Evolutionary conservation across 2,888 invertebrate species (phyloP).

Genomic region (Epinotia nisella): DNA sequence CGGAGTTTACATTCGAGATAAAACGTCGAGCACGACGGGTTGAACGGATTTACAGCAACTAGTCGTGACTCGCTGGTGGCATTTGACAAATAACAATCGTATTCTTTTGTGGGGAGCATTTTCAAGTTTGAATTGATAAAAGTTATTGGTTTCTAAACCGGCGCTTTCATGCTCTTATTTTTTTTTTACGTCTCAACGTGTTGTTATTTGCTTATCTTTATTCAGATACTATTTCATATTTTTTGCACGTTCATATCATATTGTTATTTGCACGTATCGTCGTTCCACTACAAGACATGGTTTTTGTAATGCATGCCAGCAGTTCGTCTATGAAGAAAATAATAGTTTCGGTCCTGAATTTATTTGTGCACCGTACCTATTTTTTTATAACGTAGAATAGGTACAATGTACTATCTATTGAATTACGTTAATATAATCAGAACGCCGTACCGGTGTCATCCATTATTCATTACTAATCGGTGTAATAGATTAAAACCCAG

Average conservation of each 20-base stretch:
- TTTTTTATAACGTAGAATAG: background rate
- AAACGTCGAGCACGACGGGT: constrained; percentile 62
- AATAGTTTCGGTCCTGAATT: background rate
- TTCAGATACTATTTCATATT: no score
- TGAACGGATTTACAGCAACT: constrained; percentile 55
- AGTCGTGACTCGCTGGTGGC: constrained; percentile 47
- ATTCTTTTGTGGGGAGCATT: background rate
- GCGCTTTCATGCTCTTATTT: background rate
- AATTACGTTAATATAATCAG: background rate
- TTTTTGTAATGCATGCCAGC: background rate
- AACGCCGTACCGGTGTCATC: background rate
- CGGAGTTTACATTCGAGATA: constrained; percentile 70
- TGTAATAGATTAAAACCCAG: constrained; percentile 20
- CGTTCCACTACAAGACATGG: background rate
- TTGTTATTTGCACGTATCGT: background rate
- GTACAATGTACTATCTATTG: no score
- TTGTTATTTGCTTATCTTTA: background rate
- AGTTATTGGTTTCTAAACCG: background rate
- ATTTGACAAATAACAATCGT: constrained; percentile 13
- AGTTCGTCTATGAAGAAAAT: no score
- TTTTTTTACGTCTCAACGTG: background rate
- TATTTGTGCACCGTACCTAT: background rate
- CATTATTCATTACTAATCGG: constrained; percentile 16
- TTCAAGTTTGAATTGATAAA: background rate
- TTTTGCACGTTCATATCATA: no score